phyloP scores from a whole-genome alignment of 1,140 invertebrate genomes.

The Lepidotrigona ventralis region DNA sequence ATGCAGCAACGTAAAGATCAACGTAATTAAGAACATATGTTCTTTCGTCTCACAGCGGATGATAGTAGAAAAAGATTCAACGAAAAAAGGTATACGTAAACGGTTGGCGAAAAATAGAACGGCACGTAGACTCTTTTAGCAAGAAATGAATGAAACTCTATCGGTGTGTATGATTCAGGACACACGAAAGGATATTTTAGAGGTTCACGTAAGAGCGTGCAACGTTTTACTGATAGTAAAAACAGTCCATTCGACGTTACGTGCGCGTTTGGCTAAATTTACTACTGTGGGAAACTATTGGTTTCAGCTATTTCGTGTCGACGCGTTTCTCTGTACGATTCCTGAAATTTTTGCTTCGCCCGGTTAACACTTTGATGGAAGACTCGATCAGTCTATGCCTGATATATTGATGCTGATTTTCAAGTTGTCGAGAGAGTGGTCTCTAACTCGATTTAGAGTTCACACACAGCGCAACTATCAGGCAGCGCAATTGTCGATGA shows the following conservation, averaged over 20 bases:
- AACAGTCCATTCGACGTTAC: constrained; percentile 1
- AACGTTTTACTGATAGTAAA: constrained; percentile 25
- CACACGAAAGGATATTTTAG: constrained; percentile 4
- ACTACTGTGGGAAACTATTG: constrained; percentile 24
- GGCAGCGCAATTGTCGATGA: constrained; percentile 30
- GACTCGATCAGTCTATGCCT: neutral
- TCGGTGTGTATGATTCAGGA: neutral
- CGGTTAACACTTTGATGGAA: too few species aligned
- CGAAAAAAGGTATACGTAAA: neutral
- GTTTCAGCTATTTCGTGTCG: neutral
- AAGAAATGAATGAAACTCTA: constrained; percentile 1
- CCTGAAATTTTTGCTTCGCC: neutral
- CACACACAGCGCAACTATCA: neutral
- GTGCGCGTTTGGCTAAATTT: constrained; percentile 23
- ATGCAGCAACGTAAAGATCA: neutral
- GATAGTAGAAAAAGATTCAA: neutral
- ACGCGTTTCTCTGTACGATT: neutral
- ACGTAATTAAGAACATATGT: neutral
- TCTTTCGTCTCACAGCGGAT: neutral
- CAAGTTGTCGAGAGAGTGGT: too few species aligned
- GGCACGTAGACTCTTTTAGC: too few species aligned
- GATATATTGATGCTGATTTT: neutral
- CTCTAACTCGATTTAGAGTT: neutral
- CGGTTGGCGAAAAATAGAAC: neutral
- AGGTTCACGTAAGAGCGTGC: neutral